Percentiles rank a stretch among this genome's conserved stretches.
phyloP scores from a whole-genome alignment of 1,140 invertebrate species.

The Carposina sasakii region DNA sequence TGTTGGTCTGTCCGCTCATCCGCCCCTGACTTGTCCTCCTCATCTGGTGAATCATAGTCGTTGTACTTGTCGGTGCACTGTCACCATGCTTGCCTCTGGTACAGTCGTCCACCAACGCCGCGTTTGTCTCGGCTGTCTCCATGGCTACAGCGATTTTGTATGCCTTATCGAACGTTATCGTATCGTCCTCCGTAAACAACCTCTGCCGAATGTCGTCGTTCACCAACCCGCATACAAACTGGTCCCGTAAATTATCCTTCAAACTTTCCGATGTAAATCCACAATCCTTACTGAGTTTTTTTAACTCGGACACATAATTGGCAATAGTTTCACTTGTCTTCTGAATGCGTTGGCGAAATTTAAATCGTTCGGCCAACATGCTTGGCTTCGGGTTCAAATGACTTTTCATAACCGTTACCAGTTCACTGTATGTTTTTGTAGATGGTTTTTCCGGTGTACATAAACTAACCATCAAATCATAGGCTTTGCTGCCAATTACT shows the following conservation, averaged over 20 bases:
- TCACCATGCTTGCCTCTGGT: neutral
- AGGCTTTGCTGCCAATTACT: neutral
- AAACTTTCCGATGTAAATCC: neutral
- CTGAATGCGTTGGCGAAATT: neutral
- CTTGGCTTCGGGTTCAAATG: neutral
- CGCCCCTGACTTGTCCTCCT: neutral
- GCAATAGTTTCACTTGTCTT: neutral
- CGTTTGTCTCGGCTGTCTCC: slow-evolving; percentile 5
- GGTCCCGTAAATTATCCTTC: slow-evolving; percentile 1
- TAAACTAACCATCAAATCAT: neutral
- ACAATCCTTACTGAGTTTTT: slow-evolving; percentile 1
- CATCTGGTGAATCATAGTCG: neutral
- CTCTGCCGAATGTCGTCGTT: neutral
- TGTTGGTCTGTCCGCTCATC: neutral
- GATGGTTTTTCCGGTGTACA: neutral
- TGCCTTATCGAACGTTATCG: neutral
- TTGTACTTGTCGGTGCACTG: neutral
- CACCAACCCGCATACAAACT: neutral
- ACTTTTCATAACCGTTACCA: neutral
- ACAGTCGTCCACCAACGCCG: slow-evolving; percentile 1
- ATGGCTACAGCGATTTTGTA: neutral
- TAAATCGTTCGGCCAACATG: neutral
- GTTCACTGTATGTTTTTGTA: neutral
- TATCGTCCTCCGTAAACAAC: slow-evolving; percentile 4
- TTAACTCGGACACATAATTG: neutral